phyloP scores from a whole-genome alignment of 2,113 vertebrate species.

The Oxyura jamaicensis region DNA sequence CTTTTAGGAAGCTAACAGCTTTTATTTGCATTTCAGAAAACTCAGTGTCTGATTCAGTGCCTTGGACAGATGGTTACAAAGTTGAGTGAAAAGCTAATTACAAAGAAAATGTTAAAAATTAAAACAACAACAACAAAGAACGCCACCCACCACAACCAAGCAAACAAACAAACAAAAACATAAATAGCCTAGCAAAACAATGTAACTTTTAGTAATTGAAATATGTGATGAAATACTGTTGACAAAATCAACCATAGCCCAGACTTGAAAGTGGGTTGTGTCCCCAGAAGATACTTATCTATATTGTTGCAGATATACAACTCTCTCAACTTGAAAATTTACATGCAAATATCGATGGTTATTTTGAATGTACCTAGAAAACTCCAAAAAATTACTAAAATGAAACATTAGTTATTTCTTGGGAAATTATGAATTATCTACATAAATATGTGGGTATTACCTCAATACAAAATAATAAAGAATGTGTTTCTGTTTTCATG shows the following conservation, averaged over 20 bases:
- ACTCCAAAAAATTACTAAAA: background rate
- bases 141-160: too few relatives aligned
- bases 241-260: background rate
- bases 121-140: too few relatives aligned
- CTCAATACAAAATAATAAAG: background rate
- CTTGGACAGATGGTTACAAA: background rate
- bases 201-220: background rate
- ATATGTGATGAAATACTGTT: background rate
- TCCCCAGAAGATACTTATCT: background rate
- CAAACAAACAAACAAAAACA: background rate
- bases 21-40: background rate
- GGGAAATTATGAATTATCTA: background rate
- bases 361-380: background rate
- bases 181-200: background rate
- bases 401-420: background rate
- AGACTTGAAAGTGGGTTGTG: background rate
- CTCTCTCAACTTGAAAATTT: background rate
- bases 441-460: background rate
- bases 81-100: background rate
- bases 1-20: background rate
- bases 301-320: background rate
- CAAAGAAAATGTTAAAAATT: background rate
- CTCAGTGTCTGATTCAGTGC: background rate
- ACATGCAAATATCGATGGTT: background rate
- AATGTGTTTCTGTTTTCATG: background rate